Base-by-base conservation (phyloP, 2,113 vertebrate genomes). In the Triplophysa dalaica region DNA sequence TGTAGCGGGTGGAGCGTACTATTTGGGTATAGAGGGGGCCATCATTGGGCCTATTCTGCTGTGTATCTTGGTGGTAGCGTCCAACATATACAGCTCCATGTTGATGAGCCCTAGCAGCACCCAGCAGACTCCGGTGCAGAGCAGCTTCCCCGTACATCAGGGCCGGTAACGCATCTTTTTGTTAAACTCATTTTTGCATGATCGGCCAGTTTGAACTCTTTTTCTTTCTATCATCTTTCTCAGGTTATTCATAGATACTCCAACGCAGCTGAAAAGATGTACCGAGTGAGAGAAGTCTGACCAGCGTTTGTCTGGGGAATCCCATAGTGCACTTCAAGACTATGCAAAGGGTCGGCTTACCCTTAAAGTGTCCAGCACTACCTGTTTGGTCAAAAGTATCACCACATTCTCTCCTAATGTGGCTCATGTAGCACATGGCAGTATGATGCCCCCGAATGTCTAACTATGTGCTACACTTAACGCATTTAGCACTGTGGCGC, bases 21-120 rank as follows among this genome's bases (percentile, higher is more conserved):
- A 98, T 85, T 89, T 99, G 66, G 98, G 98, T 54, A 90, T 99
- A 61, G 98, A 99, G 88, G 98, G 98, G 43, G 98, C 98, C 7
- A 99, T 99, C 87, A 97, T 99, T 13, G 98, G 98, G 67, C 98
- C 98, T 74, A 99, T 99, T 85, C 94, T 99, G 8, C 96, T 99
- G 76, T 99, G 97, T 86, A 96, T 97, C 86, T 93, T 99, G 66
- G 97, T 99, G 79, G 98, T 98, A 70, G 98, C 98, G 24, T 96
- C 96, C 72, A 99, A 99, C 89, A 98, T 98, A 90, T 99, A 99
- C 80, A 98, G 96, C 68, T 96, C 97, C 84, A 98, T 99, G 97
- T 89, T 99, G 69, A 93, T 95, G 93, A 99, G 98, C 82, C 97
- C 98, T 65, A 98, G 94, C 33, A 97, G 94, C 52, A 89, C 94